Conservation (phyloP, 2,113 vertebrate species). For the Microcebus lehilahytsara region DNA sequence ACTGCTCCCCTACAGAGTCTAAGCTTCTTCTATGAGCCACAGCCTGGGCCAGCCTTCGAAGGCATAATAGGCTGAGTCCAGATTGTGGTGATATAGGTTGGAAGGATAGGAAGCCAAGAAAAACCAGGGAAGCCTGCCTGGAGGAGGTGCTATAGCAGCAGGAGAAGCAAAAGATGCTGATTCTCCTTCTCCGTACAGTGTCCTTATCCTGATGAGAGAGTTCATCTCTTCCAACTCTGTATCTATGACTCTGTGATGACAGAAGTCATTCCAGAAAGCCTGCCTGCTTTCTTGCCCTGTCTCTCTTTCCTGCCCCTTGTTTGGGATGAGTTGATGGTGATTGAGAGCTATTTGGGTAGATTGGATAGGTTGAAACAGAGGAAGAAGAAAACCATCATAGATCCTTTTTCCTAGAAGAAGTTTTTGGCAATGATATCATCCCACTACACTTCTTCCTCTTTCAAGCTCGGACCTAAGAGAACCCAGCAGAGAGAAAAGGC, state of each 20-base stretch:
- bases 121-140: background rate
- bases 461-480: conserved; percentile 22
- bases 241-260: background rate
- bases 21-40: background rate
- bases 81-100: background rate
- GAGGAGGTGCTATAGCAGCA: background rate
- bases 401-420: conserved; percentile 9
- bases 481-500: background rate
- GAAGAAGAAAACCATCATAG: background rate
- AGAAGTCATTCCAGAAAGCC: conserved; percentile 11
- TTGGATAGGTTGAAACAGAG: background rate
- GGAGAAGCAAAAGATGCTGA: background rate
- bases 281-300: background rate
- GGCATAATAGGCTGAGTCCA: background rate
- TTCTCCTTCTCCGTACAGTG: background rate
- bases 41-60: background rate
- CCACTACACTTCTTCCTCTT: conserved; percentile 24
- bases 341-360: background rate
- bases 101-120: conserved; percentile 3
- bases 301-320: background rate
- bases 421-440: background rate
- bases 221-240: background rate
- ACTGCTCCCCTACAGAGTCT: background rate
- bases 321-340: background rate
- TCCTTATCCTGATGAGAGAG: background rate